A percentile compares a stretch with the other conserved stretches of the same genome.
These are phyloP conservation scores for Physocephala rufipes DNA, from an alignment of 2,888 invertebrate genomes.

Conservation along the genomic window DNA sequence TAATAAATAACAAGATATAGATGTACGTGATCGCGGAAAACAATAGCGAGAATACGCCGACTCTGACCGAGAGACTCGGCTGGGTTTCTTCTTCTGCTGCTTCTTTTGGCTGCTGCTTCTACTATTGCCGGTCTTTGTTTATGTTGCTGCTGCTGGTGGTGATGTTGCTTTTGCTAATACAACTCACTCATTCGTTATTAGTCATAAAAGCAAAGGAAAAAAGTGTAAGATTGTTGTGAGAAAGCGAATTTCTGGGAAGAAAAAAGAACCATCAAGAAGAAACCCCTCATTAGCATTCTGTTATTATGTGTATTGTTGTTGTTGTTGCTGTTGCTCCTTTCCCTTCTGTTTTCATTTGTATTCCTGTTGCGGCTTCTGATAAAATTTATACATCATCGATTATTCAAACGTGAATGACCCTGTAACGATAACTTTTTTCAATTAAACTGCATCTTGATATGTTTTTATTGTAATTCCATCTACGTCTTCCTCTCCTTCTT, in stretches of 20 bases:
- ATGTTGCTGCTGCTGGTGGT: too few species aligned
- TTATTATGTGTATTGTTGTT: background rate
- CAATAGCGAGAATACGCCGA: too few species aligned
- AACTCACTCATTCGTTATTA: too few species aligned
- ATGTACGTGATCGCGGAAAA: too few species aligned
- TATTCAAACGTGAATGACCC: background rate
- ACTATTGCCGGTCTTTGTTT: too few species aligned
- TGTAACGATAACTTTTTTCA: background rate
- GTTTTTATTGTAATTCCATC: too few species aligned
- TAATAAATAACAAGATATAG: too few species aligned
- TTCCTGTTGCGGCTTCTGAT: background rate
- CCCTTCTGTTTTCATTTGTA: background rate
- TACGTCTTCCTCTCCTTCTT: background rate
- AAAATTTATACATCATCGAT: conserved; percentile 6
- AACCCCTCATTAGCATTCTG: conserved; percentile 8
- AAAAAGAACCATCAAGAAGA: background rate
- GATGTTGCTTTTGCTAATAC: too few species aligned
- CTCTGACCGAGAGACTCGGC: too few species aligned
- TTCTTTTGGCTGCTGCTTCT: too few species aligned
- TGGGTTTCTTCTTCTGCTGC: too few species aligned
- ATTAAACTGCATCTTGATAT: background rate
- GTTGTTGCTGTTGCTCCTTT: background rate
- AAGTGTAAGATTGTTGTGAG: background rate
- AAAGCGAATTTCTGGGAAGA: conserved; percentile 3
- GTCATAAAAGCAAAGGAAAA: background rate